These are phyloP conservation scores for Andrena marginata DNA, from an alignment of 2,888 invertebrate species.

Conservation along the genomic window DNA sequence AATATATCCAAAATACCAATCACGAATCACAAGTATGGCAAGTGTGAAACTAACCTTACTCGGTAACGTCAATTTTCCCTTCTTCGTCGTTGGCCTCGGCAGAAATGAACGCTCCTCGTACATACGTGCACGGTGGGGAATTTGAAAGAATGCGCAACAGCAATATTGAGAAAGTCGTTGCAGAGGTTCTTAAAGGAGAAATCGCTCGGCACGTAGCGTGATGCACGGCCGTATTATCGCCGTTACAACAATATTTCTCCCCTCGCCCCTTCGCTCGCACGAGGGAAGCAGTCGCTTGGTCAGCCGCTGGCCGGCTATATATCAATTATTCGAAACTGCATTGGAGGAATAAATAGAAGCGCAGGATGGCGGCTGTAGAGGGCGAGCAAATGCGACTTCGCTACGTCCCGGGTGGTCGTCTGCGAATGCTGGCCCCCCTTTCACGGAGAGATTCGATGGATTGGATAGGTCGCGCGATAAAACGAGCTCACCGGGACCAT, in stretches of 20 bases:
- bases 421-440: slow-evolving; percentile 41
- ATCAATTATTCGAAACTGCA: slow-evolving; percentile 63
- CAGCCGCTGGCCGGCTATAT: slow-evolving; percentile 52
- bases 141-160: slow-evolving; percentile 4
- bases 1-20: too few relatives aligned
- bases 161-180: slow-evolving; percentile 46
- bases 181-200: slow-evolving; percentile 53
- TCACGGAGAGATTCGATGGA: slow-evolving; percentile 61
- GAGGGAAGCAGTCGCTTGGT: slow-evolving; percentile 56
- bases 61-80: too few relatives aligned
- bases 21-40: too few relatives aligned
- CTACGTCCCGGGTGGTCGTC: slow-evolving; percentile 32
- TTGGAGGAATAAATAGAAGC: slow-evolving; percentile 57
- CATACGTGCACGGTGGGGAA: too few relatives aligned
- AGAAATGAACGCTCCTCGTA: too few relatives aligned
- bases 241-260: slow-evolving; percentile 60
- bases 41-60: too few relatives aligned
- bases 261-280: slow-evolving; percentile 27
- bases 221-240: slow-evolving; percentile 64
- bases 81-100: too few relatives aligned
- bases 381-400: slow-evolving; percentile 50
- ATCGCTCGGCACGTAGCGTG: slow-evolving; percentile 54
- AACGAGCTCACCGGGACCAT: slow-evolving; percentile 58
- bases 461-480: slow-evolving; percentile 53
- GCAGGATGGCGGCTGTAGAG: background rate